Conservation (phyloP, 2,113 vertebrate species). For the Oncorhynchus keta region DNA sequence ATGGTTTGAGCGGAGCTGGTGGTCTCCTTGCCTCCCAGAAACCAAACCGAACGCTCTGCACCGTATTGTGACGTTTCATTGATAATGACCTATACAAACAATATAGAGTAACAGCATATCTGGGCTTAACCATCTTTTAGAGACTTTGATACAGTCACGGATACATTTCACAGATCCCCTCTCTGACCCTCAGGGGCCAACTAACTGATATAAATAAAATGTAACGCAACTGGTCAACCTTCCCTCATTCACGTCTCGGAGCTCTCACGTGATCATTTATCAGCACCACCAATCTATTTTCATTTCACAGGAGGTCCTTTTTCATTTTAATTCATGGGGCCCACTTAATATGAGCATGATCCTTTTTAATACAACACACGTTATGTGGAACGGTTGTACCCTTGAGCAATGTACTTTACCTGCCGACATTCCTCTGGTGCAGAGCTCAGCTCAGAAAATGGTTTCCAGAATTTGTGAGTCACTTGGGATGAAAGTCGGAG, state of each 20-base stretch:
- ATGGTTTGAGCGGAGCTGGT: too few species aligned
- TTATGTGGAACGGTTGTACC: constrained; percentile 70
- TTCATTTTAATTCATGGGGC: constrained; percentile 66
- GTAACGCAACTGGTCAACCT: constrained; percentile 71
- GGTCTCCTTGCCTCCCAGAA: too few species aligned
- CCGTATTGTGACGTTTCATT: too few species aligned
- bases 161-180: constrained; percentile 53
- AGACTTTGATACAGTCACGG: constrained; percentile 66
- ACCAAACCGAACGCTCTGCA: too few species aligned
- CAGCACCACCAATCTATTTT: constrained; percentile 71
- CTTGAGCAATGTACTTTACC: constrained; percentile 66
- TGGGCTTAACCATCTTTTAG: constrained; percentile 47
- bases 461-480: constrained; percentile 60
- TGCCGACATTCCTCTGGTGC: constrained; percentile 53
- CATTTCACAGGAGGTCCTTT: constrained; percentile 57
- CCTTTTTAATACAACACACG: constrained; percentile 67
- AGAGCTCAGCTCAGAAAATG: constrained; percentile 57
- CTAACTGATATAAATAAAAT: constrained; percentile 72
- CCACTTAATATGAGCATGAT: constrained; percentile 67
- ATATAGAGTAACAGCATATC: constrained; percentile 32
- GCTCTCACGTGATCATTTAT: constrained; percentile 72
- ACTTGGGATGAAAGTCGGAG: constrained; percentile 62
- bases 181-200: constrained; percentile 52
- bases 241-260: constrained; percentile 68
- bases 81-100: too few species aligned